Conservation (phyloP, 2,888 invertebrate species). For the Dorcus parallelipipedus region DNA sequence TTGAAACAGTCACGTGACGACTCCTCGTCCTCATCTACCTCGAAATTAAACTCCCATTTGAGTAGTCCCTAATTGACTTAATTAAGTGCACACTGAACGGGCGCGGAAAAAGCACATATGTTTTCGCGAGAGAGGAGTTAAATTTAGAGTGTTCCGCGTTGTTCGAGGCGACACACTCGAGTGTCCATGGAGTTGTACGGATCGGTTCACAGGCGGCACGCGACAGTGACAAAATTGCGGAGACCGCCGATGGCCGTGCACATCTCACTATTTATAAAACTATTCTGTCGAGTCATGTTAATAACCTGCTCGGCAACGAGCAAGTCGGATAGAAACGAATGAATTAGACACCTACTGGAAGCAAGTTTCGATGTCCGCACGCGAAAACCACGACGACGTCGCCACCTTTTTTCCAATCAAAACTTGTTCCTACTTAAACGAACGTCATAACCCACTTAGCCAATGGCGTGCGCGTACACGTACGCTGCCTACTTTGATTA, state of each 20-base stretch:
- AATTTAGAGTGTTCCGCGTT: neutral
- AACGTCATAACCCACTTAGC: conserved; percentile 20
- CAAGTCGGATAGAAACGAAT: conserved; percentile 19
- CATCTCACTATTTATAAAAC: conserved; percentile 25
- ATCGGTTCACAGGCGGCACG: conserved; percentile 6
- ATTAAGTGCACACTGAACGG: neutral
- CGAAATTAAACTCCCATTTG: too few species aligned
- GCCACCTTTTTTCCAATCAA: too few species aligned
- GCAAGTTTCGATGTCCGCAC: conserved; percentile 18
- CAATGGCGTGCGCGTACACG: conserved; percentile 9
- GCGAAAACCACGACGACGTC: neutral
- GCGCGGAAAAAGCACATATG: conserved; percentile 10
- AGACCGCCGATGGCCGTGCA: conserved; percentile 2
- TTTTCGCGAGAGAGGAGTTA: neutral
- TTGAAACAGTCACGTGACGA: neutral
- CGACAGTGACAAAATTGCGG: conserved; percentile 2
- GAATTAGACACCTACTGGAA: conserved; percentile 17
- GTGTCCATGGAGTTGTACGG: neutral
- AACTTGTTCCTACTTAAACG: conserved; percentile 2
- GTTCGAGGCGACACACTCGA: conserved; percentile 1
- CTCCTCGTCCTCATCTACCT: too few species aligned
- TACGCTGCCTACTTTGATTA: neutral
- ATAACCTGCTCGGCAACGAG: conserved; percentile 23
- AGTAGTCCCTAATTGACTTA: too few species aligned
- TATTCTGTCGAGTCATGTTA: conserved; percentile 35